Evolutionary conservation across 2,888 invertebrate species (phyloP).

Genomic region (Gymnosoma rotundatum): DNA sequence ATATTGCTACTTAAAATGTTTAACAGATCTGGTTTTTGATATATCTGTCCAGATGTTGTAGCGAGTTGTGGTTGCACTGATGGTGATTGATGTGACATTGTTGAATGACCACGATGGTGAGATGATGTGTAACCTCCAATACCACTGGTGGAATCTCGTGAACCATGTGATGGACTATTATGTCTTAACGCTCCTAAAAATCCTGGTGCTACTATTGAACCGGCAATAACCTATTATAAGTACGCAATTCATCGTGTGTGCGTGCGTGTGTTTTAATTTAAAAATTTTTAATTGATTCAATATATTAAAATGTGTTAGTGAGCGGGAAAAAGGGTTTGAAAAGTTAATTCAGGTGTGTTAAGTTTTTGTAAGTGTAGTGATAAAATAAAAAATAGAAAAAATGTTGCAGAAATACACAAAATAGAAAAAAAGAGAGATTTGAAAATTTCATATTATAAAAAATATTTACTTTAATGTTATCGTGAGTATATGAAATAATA

Average conservation of each 20-base stretch:
- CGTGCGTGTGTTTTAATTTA: slow-evolving; percentile 48
- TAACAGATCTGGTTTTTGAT: slow-evolving; percentile 73
- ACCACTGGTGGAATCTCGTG: slow-evolving; percentile 73
- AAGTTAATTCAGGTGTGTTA: slow-evolving; percentile 18
- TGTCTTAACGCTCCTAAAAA: slow-evolving; percentile 80
- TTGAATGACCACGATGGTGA: slow-evolving; percentile 62
- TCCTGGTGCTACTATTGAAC: slow-evolving; percentile 81
- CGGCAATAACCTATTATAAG: slow-evolving; percentile 78
- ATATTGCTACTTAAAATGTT: slow-evolving; percentile 76
- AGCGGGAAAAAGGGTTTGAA: slow-evolving; percentile 20
- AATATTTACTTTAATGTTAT: slow-evolving; percentile 18
- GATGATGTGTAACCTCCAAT: slow-evolving; percentile 66
- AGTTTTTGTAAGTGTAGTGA: slow-evolving; percentile 1
- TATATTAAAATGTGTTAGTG: slow-evolving; percentile 15
- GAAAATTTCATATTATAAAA: slow-evolving; percentile 33
- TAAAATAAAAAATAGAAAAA: too few relatives aligned
- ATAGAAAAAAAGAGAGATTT: slow-evolving; percentile 60
- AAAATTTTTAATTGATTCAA: not conserved
- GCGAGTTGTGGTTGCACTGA: slow-evolving; percentile 66
- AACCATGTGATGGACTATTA: slow-evolving; percentile 79
- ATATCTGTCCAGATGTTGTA: slow-evolving; percentile 66
- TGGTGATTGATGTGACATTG: slow-evolving; percentile 71
- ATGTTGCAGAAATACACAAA: slow-evolving; percentile 47
- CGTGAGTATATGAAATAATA: too few relatives aligned
- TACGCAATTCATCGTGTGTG: slow-evolving; percentile 56